Evolutionary conservation across 2,888 invertebrate genomes (phyloP).

Genomic region (Troglohyphantes excavatus): DNA sequence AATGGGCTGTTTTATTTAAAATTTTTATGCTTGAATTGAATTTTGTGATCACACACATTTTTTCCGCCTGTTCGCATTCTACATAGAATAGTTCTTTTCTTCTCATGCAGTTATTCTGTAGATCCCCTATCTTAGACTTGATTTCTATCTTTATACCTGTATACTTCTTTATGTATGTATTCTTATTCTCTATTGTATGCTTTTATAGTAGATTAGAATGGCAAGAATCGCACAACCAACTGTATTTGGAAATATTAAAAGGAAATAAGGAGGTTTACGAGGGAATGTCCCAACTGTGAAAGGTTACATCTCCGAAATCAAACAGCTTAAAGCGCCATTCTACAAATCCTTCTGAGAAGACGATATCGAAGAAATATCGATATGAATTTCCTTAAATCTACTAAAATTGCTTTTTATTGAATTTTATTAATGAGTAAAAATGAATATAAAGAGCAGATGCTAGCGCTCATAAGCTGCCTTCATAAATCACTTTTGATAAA

Average conservation of each 20-base stretch:
- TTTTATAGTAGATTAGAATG: background rate
- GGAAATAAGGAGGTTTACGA: too few relatives aligned
- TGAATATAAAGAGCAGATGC: too few relatives aligned
- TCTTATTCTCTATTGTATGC: background rate
- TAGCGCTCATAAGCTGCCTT: too few relatives aligned
- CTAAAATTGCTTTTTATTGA: too few relatives aligned
- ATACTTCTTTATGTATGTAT: background rate
- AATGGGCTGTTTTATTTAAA: background rate
- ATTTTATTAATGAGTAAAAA: too few relatives aligned
- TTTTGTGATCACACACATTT: background rate
- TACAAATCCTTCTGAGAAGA: too few relatives aligned
- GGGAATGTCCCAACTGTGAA: too few relatives aligned
- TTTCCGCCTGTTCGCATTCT: background rate
- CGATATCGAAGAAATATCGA: too few relatives aligned
- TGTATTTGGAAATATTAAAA: background rate
- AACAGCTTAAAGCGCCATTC: too few relatives aligned
- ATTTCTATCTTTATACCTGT: background rate
- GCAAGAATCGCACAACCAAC: background rate
- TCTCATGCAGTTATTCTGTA: background rate
- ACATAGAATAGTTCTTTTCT: background rate
- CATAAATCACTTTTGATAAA: too few relatives aligned
- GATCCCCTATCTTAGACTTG: background rate
- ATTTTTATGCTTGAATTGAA: background rate
- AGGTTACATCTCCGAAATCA: too few relatives aligned
- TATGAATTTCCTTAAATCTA: too few relatives aligned